Evolutionary conservation across 2,888 invertebrate species (phyloP).

Genomic region (Anticlea derivata): DNA sequence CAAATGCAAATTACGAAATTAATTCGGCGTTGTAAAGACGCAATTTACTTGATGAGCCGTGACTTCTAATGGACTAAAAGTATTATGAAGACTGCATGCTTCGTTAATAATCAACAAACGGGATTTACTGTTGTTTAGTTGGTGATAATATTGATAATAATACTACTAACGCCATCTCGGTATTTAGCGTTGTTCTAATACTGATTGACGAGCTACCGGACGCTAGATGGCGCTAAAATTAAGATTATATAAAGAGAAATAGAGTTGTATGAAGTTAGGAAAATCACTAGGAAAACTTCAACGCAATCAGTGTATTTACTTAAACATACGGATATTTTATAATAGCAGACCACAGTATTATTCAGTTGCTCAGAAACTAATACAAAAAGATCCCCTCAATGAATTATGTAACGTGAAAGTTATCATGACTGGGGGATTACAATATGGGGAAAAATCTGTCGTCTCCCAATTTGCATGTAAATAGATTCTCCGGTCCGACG

Average conservation of each 20-base stretch:
- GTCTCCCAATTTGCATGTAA: slow-evolving; percentile 67
- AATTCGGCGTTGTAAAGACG: slow-evolving; percentile 49
- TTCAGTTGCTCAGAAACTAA: slow-evolving; percentile 34
- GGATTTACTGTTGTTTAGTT: slow-evolving; percentile 28
- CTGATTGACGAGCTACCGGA: background rate
- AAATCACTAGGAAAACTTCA: too few species aligned
- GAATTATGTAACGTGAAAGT: slow-evolving; percentile 57
- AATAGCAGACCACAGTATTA: too few species aligned
- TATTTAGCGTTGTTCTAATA: background rate
- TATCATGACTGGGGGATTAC: slow-evolving; percentile 46
- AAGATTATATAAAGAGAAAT: background rate
- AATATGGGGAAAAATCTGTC: slow-evolving; percentile 50
- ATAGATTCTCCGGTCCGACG: slow-evolving; percentile 59
- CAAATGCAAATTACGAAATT: slow-evolving; percentile 66
- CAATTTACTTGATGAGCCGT: slow-evolving; percentile 56
- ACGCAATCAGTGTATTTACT: too few species aligned
- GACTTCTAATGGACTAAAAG: slow-evolving; percentile 34
- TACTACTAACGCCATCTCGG: slow-evolving; percentile 45
- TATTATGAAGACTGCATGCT: slow-evolving; percentile 39
- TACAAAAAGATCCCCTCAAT: slow-evolving; percentile 48
- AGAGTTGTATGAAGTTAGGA: too few species aligned
- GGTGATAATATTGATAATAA: background rate
- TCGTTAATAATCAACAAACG: slow-evolving; percentile 52
- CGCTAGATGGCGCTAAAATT: slow-evolving; percentile 43
- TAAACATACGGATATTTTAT: too few species aligned